phyloP scores from a whole-genome alignment of 2,888 invertebrate species.

The Ormyrus pomaceus region DNA sequence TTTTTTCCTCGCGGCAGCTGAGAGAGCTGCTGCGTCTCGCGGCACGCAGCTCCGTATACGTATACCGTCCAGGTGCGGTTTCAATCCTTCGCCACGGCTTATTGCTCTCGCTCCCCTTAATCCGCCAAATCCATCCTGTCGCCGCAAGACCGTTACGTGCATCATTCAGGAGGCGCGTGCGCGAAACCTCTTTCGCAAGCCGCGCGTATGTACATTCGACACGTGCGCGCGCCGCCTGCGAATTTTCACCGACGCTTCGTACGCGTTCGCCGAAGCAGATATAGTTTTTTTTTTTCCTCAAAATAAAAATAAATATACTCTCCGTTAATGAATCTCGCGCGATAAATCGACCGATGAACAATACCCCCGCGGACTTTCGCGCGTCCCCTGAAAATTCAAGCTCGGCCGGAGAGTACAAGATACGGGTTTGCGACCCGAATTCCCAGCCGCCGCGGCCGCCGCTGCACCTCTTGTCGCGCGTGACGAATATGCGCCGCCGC shows the following conservation, averaged over 20 bases:
- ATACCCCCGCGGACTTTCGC: too few species aligned
- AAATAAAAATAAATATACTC: too few species aligned
- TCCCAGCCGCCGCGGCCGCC: conserved; percentile 53
- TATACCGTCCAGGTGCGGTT: conserved; percentile 33
- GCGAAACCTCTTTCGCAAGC: conserved; percentile 37
- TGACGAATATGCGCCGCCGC: conserved; percentile 57
- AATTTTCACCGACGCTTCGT: background rate
- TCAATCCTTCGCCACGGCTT: conserved; percentile 27
- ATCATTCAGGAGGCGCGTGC: conserved; percentile 38
- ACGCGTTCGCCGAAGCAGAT: too few species aligned
- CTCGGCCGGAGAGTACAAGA: too few species aligned
- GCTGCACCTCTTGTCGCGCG: conserved; percentile 61
- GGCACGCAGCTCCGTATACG: background rate
- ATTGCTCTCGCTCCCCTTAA: conserved; percentile 33
- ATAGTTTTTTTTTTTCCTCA: too few species aligned
- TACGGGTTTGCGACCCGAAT: conserved; percentile 66
- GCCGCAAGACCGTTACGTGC: conserved; percentile 52
- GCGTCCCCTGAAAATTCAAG: too few species aligned
- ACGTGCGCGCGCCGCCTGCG: background rate
- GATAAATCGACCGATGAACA: too few species aligned
- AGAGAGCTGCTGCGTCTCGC: conserved; percentile 2
- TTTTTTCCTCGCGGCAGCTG: background rate
- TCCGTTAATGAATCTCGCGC: too few species aligned
- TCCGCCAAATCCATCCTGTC: conserved; percentile 49
- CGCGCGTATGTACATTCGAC: background rate